Evolutionary conservation across 1,140 invertebrate genomes (phyloP), one percentile per base, ranked within the genome.

Genomic region (Pectinophora gossypiella): DNA sequence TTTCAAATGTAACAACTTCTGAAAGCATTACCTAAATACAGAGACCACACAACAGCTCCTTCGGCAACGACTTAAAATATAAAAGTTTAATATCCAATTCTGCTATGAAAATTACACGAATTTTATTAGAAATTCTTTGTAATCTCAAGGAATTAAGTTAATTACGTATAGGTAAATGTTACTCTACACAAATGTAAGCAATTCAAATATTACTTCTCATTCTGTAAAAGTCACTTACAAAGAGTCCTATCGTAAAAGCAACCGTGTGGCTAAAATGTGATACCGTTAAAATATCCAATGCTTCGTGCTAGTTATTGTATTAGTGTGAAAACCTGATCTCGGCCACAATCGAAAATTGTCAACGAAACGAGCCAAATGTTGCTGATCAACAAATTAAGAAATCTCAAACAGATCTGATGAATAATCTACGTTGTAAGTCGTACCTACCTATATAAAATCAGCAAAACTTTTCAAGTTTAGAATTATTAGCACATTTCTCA

Each of bases 401-500:
- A 77, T 79, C 73, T 82, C 82, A 72, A 68, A 62, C 71, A 78
- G 84, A 84, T 87, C 81, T 84, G 79, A 85, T 74, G 70, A 60
- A 68, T 68, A 82, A 84, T 82, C 76, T 80, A 72, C 54, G 68
- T 69, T 72, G 64, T 73, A 69, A 68, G 52, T 40, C 68, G 52
- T 40, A 40, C 36, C 18, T 44, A 44, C 19, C 19, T 44, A 44
- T 19, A 20, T 61, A 60, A 75, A 67, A 73, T 63, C 64, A 72
- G 72, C 68, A 77, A 79, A 72, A 69, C 74, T 79, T 82, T 80
- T 67, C 73, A 87, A 66, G 66, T 87, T 87, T 88, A 88, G 81
- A 88, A 83, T 87, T 85, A 85, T 85, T 88, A 89, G 87, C 87
- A 89, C 87, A 89, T 88, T 89, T 88, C 85, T 89, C 84, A 87